Base-by-base conservation (phyloP, 2,888 invertebrate genomes). In the Empis livida region DNA sequence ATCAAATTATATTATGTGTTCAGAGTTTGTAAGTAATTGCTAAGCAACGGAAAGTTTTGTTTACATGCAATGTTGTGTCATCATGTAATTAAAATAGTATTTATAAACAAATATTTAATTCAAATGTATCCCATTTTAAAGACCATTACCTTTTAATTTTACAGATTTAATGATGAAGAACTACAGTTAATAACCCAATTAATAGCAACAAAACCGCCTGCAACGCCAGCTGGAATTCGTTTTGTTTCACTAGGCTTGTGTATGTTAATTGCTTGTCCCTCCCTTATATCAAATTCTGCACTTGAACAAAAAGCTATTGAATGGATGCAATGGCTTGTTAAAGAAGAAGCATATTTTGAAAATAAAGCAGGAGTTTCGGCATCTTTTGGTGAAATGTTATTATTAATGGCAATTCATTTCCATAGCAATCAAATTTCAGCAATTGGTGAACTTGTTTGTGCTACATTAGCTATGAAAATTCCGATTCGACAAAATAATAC, bases 401-500 rank as follows among this genome's bases (percentile, higher is more conserved):
- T 96, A 0, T 71, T 97, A 50, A 88, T 96, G 76, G 96, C 96
- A 0, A 94, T 96, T 54, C 95, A 96, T 67, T 96, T 96, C 65
- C 96, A 96, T 65, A 89, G 92, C 55, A 93, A 92, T 62, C 95
- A 96, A 68, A 74, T 93, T 51, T 80, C 84, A 45, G 92, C 94
- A 8, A 93, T 97, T 46, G 87, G 90, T 46, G 96, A 96, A 61
- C 73, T 96, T 37, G 93, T 96, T 1, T 93, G 92, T 60, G 83
- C 92, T 4, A 94, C 93, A 2, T 72, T 97, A 3, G 93, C 94
- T 23, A 94, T 97, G 92, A 92, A 95, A 63, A 86, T 93, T 50
- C 84, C 86, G 0, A 77, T 80, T 1, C 72, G 92, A 30, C 84
- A 88, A 11, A 92, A 90, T 59, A 90, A 88, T 57, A 80, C 92